Conservation (phyloP, 2,888 invertebrate species). For the Seira ritae region DNA sequence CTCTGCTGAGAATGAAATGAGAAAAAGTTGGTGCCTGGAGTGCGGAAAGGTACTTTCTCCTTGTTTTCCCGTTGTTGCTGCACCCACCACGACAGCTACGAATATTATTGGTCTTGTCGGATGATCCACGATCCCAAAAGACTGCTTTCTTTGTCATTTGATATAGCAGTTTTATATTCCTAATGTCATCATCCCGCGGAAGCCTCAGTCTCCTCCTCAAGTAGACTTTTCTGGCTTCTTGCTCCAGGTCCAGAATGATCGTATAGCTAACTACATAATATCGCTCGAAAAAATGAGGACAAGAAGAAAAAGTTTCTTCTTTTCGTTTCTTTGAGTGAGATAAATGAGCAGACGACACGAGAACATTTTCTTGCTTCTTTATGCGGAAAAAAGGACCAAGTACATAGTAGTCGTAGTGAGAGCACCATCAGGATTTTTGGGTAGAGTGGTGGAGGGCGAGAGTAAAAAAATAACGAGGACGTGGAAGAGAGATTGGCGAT, state of each 20-base stretch:
- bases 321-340: constrained; percentile 37
- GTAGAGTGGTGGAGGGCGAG: neutral
- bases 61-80: too few species aligned
- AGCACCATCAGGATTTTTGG: neutral
- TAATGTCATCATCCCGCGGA: too few species aligned
- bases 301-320: constrained; percentile 20
- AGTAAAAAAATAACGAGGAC: neutral
- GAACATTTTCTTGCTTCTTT: neutral
- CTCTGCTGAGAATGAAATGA: neutral
- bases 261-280: constrained; percentile 4
- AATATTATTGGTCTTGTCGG: too few species aligned
- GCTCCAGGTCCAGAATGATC: too few species aligned
- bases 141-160: too few species aligned
- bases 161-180: too few species aligned
- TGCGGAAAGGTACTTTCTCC: too few species aligned
- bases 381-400: neutral
- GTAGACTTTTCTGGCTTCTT: too few species aligned
- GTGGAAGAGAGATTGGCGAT: constrained; percentile 42
- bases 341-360: constrained; percentile 46
- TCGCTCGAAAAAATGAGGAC: constrained; percentile 36
- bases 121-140: too few species aligned
- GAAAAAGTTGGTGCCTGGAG: neutral
- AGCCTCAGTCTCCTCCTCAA: too few species aligned
- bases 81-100: too few species aligned
- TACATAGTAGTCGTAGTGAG: neutral